Percentiles rank a stretch among this genome's conserved stretches.
phyloP scores from a whole-genome alignment of 2,888 invertebrate genomes.

The Hemistola chrysoprasaria region DNA sequence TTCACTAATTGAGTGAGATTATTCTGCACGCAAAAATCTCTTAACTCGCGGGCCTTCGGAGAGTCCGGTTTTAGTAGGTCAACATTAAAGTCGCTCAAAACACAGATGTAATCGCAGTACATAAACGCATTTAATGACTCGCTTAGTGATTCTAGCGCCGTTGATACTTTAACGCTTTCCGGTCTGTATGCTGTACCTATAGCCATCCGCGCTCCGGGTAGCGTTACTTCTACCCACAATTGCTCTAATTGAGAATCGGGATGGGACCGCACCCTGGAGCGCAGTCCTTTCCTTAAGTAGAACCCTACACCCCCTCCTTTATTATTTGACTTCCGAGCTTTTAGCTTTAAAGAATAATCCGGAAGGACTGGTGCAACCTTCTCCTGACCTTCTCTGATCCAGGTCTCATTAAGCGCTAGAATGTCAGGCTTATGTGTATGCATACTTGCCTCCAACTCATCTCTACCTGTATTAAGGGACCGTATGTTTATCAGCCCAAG shows the following conservation, averaged over 20 bases:
- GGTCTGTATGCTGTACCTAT: no score
- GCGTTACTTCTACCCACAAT: no score
- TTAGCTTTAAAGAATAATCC: slow-evolving; percentile 14
- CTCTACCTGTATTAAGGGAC: slow-evolving; percentile 30
- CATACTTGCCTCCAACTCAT: slow-evolving; percentile 23
- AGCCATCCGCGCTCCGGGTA: no score
- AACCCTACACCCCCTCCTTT: slow-evolving; percentile 7
- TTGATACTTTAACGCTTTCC: no score
- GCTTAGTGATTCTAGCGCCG: slow-evolving; percentile 5
- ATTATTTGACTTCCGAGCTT: slow-evolving; percentile 1
- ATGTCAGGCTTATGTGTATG: slow-evolving; percentile 18
- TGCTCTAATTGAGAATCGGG: no score
- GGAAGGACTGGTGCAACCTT: slow-evolving; percentile 8
- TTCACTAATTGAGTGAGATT: neutral
- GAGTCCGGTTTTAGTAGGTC: slow-evolving; percentile 7
- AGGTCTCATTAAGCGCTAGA: slow-evolving; percentile 23
- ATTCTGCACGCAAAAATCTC: neutral
- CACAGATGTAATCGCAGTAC: slow-evolving; percentile 11
- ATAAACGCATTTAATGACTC: slow-evolving; percentile 19
- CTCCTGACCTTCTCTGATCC: slow-evolving; percentile 14
- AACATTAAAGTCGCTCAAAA: slow-evolving; percentile 21
- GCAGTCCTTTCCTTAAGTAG: neutral
- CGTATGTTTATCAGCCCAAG: slow-evolving; percentile 28
- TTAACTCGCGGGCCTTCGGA: neutral
- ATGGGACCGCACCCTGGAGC: no score